These are phyloP conservation scores for Nothocercus nigrocapillus DNA, from an alignment of 2,113 vertebrate species.

Conservation along the genomic window DNA sequence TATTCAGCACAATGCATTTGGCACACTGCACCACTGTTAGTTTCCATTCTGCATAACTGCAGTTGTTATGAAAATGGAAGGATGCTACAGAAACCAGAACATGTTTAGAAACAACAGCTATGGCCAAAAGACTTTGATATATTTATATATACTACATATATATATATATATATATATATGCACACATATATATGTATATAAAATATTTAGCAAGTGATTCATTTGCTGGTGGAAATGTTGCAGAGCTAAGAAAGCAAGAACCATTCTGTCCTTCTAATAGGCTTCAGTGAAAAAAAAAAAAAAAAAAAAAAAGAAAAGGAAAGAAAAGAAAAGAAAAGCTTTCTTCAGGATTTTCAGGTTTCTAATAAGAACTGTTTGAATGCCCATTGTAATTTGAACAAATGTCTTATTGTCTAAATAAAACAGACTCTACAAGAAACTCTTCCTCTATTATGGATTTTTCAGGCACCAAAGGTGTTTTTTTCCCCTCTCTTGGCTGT, in stretches of 20 bases:
- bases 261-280: neutral
- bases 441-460: conserved; percentile 46
- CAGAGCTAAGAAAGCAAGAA: neutral
- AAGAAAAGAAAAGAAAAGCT: neutral
- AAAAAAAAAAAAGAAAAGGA: too few species aligned
- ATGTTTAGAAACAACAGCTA: neutral
- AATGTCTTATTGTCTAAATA: conserved; percentile 62
- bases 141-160: neutral
- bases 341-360: conserved; percentile 40
- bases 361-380: conserved; percentile 58
- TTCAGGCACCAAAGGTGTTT: neutral
- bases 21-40: neutral
- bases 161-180: neutral
- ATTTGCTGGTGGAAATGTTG: neutral
- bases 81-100: neutral
- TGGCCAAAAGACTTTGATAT: neutral
- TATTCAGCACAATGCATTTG: neutral
- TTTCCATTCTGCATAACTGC: neutral
- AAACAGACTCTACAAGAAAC: conserved; percentile 54
- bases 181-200: neutral
- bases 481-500: neutral
- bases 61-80: neutral
- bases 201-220: neutral
- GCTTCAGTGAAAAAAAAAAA: neutral
- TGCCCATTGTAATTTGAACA: conserved; percentile 67